Conservation (phyloP, 2,888 invertebrate genomes). For the Herminia tarsipennalis region DNA sequence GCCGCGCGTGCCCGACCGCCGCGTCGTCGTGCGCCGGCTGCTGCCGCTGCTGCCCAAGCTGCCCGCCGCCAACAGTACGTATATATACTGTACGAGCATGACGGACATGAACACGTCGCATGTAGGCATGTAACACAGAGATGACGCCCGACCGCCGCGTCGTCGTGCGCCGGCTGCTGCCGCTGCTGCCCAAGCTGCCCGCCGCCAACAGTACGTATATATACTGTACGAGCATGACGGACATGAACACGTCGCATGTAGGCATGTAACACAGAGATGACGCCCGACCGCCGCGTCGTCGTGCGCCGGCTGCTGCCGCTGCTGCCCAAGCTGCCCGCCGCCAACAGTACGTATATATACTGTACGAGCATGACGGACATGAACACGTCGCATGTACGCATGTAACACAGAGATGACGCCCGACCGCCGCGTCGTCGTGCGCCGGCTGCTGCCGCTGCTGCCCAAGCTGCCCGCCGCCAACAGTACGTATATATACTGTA, state of each 20-base stretch:
- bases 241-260: slow-evolving; percentile 19
- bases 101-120: too few relatives aligned
- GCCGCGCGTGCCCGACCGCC: slow-evolving; percentile 56
- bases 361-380: too few relatives aligned
- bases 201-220: slow-evolving; percentile 66
- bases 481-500: too few relatives aligned
- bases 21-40: slow-evolving; percentile 91
- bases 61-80: slow-evolving; percentile 69
- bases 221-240: too few relatives aligned
- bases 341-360: slow-evolving; percentile 66
- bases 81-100: too few relatives aligned
- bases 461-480: slow-evolving; percentile 81
- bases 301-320: slow-evolving; percentile 91
- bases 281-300: slow-evolving; percentile 82
- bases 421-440: slow-evolving; percentile 88
- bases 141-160: slow-evolving; percentile 75
- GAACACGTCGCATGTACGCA: slow-evolving; percentile 29
- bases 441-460: slow-evolving; percentile 89
- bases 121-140: slow-evolving; percentile 39
- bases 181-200: slow-evolving; percentile 87
- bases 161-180: slow-evolving; percentile 91
- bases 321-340: slow-evolving; percentile 84
- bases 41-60: slow-evolving; percentile 88
- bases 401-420: slow-evolving; percentile 43
- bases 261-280: slow-evolving; percentile 44